Conservation (phyloP, 2,888 invertebrate species). For the Alcis repandata region DNA sequence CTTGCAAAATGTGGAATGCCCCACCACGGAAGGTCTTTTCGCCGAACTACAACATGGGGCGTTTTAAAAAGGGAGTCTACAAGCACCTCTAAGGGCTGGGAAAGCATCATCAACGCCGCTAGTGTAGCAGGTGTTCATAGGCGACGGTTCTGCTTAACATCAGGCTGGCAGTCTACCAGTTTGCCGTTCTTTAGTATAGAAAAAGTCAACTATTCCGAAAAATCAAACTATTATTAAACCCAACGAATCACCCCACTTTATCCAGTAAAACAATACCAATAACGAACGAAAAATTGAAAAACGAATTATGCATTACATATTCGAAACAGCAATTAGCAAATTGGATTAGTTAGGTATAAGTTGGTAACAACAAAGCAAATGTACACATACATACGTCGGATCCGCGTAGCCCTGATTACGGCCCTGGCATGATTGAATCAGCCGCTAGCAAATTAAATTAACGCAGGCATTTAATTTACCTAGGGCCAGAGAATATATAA, state of each 20-base stretch:
- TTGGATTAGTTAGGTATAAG: neutral
- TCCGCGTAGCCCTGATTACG: constrained; percentile 19
- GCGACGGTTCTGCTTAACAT: no score
- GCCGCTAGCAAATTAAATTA: constrained; percentile 35
- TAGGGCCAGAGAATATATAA: neutral
- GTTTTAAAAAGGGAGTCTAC: no score
- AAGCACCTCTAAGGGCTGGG: no score
- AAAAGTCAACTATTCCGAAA: no score
- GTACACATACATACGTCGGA: no score
- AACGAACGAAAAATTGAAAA: neutral
- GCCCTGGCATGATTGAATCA: constrained; percentile 30
- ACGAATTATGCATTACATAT: neutral
- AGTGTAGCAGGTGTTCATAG: no score
- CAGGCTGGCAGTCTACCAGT: no score
- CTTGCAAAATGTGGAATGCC: no score
- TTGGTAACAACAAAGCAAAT: neutral
- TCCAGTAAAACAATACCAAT: neutral
- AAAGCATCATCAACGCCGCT: no score
- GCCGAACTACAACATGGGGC: no score
- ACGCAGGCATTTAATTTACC: constrained; percentile 20
- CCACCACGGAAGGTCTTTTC: no score
- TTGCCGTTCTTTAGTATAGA: no score
- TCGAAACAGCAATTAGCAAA: neutral
- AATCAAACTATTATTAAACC: neutral
- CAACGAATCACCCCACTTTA: neutral